Evolutionary conservation across 2,888 invertebrate species (phyloP), one percentile per base, ranked within the genome.

Genomic region (Cistogaster globosa): DNA sequence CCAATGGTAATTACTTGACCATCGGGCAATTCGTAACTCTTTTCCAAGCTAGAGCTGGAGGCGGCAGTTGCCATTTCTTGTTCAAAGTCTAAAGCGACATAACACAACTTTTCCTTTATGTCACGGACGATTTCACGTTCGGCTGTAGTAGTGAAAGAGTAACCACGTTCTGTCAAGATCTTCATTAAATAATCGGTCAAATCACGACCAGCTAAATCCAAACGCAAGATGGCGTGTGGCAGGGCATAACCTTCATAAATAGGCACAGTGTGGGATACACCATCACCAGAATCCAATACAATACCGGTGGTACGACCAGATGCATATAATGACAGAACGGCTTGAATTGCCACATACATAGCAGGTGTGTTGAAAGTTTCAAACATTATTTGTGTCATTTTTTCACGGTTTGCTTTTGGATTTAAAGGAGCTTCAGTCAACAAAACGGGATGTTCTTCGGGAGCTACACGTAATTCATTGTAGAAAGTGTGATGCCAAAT

Each of bases 401-500:
- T 97, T 93, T 97, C 97, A 90, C 96, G 90, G 94, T 97, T 97
- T 89, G 97, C 97, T 93, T 97, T 97, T 88, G 97, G 97, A 94
- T 97, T 97, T 90, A 97, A 94, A 87, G 97, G 97, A 72, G 97
- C 97, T 93, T 97, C 97, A 74, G 97, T 97, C 90, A 97, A 94
- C 88, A 97, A 95, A 62, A 97, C 97, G 77, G 97, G 97, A 93
- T 97, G 97, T 92, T 97, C 97, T 93, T 97, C 98, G 86, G 98
- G 98, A 77, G 98, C 98, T 72, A 98, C 98, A 93, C 98, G 96
- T 92, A 99, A 95, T 94, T 98, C 98, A 93, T 98, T 98, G 96
- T 98, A 98, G 96, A 98, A 98, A 92, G 98, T 98, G 94, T 98
- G 98, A 93, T 98, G 98, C 98, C 98, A 98, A 94, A 98, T 98